Percentiles rank a stretch among this genome's conserved stretches.
Evolutionary conservation across 2,888 invertebrate genomes (phyloP).

Genomic region (Monoplex corrugatus): DNA sequence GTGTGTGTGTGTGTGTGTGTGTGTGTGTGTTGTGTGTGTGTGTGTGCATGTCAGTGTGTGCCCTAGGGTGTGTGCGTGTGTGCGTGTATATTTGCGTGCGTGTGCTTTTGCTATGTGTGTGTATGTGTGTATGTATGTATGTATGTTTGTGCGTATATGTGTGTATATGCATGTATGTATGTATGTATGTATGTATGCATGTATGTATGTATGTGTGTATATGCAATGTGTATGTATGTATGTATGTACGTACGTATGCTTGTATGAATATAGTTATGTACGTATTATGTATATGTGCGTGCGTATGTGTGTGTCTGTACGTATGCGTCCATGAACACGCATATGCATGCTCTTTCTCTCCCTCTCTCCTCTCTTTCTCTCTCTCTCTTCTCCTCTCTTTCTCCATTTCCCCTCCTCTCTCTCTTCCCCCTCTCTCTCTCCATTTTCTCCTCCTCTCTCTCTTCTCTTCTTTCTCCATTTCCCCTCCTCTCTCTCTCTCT

Average conservation of each 20-base stretch:
- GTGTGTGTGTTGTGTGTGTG: background rate
- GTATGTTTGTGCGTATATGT: background rate
- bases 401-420: background rate
- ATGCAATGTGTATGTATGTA: no score
- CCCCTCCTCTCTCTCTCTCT: background rate
- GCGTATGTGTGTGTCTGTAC: background rate
- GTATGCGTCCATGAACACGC: background rate
- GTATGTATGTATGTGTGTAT: slow-evolving; percentile 10
- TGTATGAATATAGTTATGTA: background rate
- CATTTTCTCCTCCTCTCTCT: slow-evolving; percentile 2
- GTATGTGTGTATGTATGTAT: background rate
- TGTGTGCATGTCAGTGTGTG: background rate
- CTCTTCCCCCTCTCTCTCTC: background rate
- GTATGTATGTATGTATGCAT: background rate
- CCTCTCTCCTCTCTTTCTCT: background rate
- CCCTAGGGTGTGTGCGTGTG: background rate
- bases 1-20: background rate
- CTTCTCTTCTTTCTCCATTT: slow-evolving; percentile 8
- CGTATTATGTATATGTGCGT: background rate
- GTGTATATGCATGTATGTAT: background rate
- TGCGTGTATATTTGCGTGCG: background rate
- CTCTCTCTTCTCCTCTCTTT: background rate
- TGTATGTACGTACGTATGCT: background rate
- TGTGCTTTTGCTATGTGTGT: background rate
- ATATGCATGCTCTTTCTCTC: background rate